phyloP scores from a whole-genome alignment of 2,113 vertebrate species.

The Zosterops borbonicus region DNA sequence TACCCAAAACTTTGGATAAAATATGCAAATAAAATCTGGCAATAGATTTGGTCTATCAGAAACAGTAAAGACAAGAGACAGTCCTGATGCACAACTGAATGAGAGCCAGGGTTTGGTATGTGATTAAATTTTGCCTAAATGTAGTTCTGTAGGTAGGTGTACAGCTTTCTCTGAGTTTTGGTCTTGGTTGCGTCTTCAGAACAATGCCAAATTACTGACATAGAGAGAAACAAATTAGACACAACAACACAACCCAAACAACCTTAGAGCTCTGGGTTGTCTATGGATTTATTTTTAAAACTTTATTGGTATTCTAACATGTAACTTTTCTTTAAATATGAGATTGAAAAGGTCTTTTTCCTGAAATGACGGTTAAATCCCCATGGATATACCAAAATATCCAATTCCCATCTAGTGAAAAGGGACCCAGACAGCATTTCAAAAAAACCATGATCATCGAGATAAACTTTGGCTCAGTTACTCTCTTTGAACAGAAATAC shows the following conservation, averaged over 20 bases:
- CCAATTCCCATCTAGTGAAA: neutral
- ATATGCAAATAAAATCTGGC: neutral
- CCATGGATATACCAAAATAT: neutral
- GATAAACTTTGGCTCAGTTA: neutral
- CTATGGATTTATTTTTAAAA: neutral
- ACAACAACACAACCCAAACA: neutral
- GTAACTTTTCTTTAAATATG: neutral
- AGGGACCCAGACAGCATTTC: neutral
- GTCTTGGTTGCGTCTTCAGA: neutral
- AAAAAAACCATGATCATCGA: neutral
- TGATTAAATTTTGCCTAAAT: neutral
- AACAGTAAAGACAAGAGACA: neutral
- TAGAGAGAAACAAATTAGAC: neutral
- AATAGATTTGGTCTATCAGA: neutral
- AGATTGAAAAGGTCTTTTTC: neutral
- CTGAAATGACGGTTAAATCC: neutral
- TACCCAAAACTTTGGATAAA: neutral
- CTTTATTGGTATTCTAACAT: neutral
- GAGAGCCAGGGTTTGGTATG: neutral
- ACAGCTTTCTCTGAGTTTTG: neutral
- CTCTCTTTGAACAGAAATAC: neutral
- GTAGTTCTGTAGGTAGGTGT: neutral
- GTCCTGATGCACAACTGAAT: neutral
- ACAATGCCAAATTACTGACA: neutral
- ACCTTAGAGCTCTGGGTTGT: neutral